A percentile compares a stretch with the other conserved stretches of the same genome.
These are phyloP conservation scores for Limonius californicus DNA, from an alignment of 1,140 invertebrate species.

Conservation along the genomic window DNA sequence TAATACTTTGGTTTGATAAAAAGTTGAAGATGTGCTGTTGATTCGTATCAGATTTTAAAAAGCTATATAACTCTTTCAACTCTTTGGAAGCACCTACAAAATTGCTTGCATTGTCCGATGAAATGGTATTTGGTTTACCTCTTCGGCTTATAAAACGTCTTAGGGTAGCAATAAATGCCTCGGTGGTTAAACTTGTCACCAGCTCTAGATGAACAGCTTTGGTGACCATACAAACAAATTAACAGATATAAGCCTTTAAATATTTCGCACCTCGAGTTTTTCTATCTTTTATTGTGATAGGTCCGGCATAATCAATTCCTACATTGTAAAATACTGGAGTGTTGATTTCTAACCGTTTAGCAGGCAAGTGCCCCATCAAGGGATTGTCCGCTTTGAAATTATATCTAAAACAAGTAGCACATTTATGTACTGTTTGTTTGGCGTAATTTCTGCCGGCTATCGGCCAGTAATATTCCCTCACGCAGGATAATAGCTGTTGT, in stretches of 20 bases:
- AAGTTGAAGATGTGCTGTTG: not conserved
- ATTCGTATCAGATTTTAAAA: not conserved
- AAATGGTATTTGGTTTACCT: not conserved
- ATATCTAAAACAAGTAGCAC: not conserved
- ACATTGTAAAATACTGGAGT: conserved; percentile 7
- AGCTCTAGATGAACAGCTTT: conserved; percentile 37
- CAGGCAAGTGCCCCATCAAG: conserved; percentile 16
- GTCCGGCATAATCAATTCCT: conserved; percentile 35
- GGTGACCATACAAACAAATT: conserved; percentile 35
- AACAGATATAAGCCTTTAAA: conserved; percentile 31
- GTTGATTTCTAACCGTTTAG: not conserved
- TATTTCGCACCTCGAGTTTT: conserved; percentile 25
- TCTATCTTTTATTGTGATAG: conserved; percentile 26
- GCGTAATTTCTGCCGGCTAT: not conserved
- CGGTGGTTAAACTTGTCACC: conserved; percentile 27
- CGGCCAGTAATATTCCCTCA: not conserved
- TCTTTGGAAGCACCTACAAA: not conserved
- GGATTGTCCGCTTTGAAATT: not conserved
- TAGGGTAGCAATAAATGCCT: not conserved
- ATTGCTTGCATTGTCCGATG: conserved; percentile 4
- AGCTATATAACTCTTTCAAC: not conserved
- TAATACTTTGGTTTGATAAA: not conserved
- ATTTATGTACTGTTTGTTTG: not conserved
- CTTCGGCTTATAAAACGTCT: not conserved
- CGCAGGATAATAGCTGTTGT: not conserved